Evolutionary conservation across 2,797 vertebrate species (phyloP), one percentile per base, ranked within the genome.

Genomic region (Parauchenoglanis punctatus): DNA sequence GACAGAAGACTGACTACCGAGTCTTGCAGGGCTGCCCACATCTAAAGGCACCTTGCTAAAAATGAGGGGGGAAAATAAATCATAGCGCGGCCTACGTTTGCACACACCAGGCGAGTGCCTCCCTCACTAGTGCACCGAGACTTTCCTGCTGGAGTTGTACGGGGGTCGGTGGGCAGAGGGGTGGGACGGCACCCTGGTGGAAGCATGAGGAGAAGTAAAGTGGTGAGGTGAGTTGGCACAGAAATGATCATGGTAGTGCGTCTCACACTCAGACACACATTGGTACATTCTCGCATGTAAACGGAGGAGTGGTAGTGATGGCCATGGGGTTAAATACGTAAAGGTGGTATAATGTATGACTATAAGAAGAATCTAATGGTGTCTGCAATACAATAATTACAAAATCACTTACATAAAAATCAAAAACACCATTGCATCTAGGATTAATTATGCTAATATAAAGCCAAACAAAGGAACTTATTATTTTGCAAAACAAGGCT

Each of bases 171-270:
- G 91, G 87, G 91, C 90, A 92, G 91, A 91, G 86, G 92, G 89
- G 88, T 91, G 94, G 93, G 94, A 94, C 89, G 94, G 95, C 91
- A 95, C 94, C 95, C 95, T 96, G 94, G 93, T 73, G 88, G 76
- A 93, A 92, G 94, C 92, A 94, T 92, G 93, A 85, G 93, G 94
- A 93, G 93, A 93, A 95, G 93, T 93, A 92, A 93, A 88, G 40
- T 75, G 72, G 1, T 49, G 44, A 49, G 10, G 13, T 4, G 49
- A 56, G 15, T 8, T 56, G 75, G 49, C n/a, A 15, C 8, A 76
- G 73, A 46, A n/a, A 52, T 76, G 46, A 10, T 75, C 44, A 49
- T 49, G 31, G 68, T 70, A 70, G 68, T 70, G 35, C 2, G 68
- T 44, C 68, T 44, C 70, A 72, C 68, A 73, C 40, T 44, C 35